These are phyloP conservation scores for Allygus modestus DNA, from an alignment of 2,888 invertebrate species.

Conservation along the genomic window DNA sequence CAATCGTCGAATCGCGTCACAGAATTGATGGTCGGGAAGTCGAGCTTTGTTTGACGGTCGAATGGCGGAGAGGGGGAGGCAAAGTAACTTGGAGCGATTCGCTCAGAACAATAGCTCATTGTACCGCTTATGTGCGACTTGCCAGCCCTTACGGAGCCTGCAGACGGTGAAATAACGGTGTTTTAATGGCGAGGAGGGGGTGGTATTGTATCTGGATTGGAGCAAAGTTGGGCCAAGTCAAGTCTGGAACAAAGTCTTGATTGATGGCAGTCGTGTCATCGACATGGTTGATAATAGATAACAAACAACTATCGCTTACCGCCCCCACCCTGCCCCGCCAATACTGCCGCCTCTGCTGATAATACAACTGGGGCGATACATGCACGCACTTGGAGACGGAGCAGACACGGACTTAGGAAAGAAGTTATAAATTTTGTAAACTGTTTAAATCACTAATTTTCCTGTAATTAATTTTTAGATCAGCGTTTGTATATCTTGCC, in stretches of 20 bases:
- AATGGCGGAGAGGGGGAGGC: background rate
- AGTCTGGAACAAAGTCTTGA: conserved; percentile 14
- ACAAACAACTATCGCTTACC: conserved; percentile 38
- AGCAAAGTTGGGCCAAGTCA: conserved; percentile 18
- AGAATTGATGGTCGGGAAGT: conserved; percentile 20
- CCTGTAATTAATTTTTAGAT: no score
- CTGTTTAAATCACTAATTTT: no score
- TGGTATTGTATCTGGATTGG: conserved; percentile 34
- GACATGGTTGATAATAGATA: conserved; percentile 43
- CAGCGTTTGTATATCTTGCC: no score
- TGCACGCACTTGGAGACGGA: no score
- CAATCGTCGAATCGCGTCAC: background rate
- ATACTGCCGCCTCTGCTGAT: background rate
- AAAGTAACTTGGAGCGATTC: conserved; percentile 19
- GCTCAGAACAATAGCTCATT: conserved; percentile 43
- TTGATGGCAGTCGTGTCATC: conserved; percentile 45
- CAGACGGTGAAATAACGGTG: conserved; percentile 52
- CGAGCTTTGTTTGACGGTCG: conserved; percentile 27
- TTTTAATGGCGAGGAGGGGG: conserved; percentile 2
- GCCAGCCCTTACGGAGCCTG: conserved; percentile 43
- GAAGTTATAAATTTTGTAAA: no score
- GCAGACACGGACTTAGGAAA: no score
- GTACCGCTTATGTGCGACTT: conserved; percentile 30
- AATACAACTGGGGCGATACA: no score
- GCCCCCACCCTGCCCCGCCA: background rate